phyloP scores from a whole-genome alignment of 2,113 vertebrate genomes.

The Osmerus mordax region DNA sequence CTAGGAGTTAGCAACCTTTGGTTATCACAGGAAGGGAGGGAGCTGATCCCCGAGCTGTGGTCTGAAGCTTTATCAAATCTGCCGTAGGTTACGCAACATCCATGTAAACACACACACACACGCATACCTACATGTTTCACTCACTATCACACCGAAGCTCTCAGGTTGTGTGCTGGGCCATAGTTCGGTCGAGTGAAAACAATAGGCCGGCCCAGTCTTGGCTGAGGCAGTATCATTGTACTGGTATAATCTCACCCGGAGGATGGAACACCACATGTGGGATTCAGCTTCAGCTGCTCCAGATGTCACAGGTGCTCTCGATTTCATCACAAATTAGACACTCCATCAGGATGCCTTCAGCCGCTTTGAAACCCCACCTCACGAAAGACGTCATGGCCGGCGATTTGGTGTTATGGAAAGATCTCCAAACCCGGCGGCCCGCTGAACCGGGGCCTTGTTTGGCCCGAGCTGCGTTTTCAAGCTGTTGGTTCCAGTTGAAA shows the following conservation, averaged over 20 bases:
- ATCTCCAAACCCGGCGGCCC: constrained; percentile 1
- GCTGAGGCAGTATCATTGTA: constrained; percentile 36
- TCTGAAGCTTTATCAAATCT: not conserved
- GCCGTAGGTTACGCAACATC: not conserved
- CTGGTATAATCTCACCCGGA: constrained; percentile 16
- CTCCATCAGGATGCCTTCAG: constrained; percentile 29
- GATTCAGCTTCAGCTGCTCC: constrained; percentile 36
- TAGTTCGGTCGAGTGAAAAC: constrained; percentile 37
- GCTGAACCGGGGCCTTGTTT: constrained; percentile 53
- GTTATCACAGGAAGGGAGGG: constrained; percentile 22
- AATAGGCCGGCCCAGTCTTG: constrained; percentile 39
- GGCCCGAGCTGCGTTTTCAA: constrained; percentile 40
- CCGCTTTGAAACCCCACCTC: constrained; percentile 43
- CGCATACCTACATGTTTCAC: not conserved
- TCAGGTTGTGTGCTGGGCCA: constrained; percentile 25
- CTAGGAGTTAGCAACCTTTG: constrained; percentile 22
- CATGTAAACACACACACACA: constrained; percentile 13
- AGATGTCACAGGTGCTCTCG: constrained; percentile 63
- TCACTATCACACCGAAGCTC: constrained; percentile 9
- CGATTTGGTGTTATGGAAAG: constrained; percentile 27
- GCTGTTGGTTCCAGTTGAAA: constrained; percentile 66
- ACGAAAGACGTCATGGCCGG: constrained; percentile 30
- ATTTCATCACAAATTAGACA: constrained; percentile 47
- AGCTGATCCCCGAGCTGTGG: not conserved
- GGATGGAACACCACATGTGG: constrained; percentile 31